These are phyloP conservation scores for Bolinopsis microptera DNA, from an alignment of 37 sponge, comb jelly and placozoan species.

Conservation along the genomic window DNA sequence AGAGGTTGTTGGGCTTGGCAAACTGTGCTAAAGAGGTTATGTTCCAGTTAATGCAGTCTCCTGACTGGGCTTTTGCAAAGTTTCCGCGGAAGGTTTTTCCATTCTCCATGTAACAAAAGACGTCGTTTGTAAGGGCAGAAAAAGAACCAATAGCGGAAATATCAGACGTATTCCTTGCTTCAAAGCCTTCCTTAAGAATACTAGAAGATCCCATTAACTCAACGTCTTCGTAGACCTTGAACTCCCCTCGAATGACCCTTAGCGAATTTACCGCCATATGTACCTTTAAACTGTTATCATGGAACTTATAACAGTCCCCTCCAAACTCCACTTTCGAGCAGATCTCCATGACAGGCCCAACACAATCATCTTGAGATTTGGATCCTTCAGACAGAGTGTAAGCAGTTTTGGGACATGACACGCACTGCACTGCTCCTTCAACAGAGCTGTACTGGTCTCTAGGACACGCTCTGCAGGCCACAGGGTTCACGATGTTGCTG, in stretches of 20 bases:
- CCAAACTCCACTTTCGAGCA: neutral
- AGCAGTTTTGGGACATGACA: slow-evolving; percentile 2
- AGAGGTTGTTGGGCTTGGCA: neutral
- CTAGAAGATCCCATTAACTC: neutral
- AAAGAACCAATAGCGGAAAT: neutral
- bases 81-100: neutral
- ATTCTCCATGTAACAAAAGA: slow-evolving; percentile 16
- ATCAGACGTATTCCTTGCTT: neutral
- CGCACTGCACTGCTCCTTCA: neutral
- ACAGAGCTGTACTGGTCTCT: slow-evolving; percentile 18
- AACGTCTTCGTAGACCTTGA: neutral
- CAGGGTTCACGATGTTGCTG: slow-evolving; percentile 32
- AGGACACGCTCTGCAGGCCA: slow-evolving; percentile 26
- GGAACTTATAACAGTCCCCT: neutral
- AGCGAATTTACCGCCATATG: neutral
- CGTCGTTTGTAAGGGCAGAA: neutral
- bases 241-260: slow-evolving; percentile 25
- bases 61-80: neutral
- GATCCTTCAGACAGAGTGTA: neutral
- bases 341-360: slow-evolving; percentile 31
- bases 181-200: neutral
- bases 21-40: neutral
- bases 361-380: neutral
- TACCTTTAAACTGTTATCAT: slow-evolving; percentile 1
- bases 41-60: slow-evolving; percentile 45